A percentile compares a stretch with the other conserved stretches of the same genome.
phyloP scores from a whole-genome alignment of 1,140 invertebrate genomes.

The Lepeophtheirus salmonis region DNA sequence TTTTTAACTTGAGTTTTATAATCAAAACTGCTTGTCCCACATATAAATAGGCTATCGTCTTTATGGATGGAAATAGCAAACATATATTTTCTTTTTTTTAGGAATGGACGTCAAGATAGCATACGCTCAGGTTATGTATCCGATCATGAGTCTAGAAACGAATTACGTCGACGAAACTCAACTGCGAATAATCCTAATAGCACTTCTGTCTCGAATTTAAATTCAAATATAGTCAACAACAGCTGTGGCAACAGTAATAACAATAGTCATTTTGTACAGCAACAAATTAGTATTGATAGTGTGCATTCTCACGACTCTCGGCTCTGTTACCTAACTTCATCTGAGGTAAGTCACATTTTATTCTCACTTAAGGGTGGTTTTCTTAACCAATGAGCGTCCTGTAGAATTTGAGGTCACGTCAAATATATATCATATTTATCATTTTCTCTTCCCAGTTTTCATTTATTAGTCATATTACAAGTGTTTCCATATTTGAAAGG shows the following conservation, averaged over 20 bases:
- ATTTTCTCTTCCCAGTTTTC: no score
- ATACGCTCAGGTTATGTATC: constrained; percentile 69
- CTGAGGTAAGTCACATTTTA: constrained; percentile 55
- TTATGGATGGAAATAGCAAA: no score
- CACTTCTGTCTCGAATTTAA: neutral
- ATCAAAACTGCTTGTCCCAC: no score
- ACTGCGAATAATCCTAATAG: neutral
- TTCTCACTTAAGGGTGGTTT: neutral
- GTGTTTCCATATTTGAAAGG: no score
- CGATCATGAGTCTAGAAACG: constrained; percentile 50
- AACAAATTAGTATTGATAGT: constrained; percentile 11
- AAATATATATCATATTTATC: no score
- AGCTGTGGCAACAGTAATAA: neutral
- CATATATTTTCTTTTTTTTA: no score
- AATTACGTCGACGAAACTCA: neutral
- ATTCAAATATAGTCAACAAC: no score
- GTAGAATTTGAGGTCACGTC: neutral
- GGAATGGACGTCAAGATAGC: constrained; percentile 72
- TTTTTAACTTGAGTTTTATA: no score
- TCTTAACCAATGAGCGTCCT: constrained; percentile 6
- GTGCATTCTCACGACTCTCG: constrained; percentile 59
- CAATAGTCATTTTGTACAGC: neutral
- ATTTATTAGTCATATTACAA: no score
- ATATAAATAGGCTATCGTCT: no score
- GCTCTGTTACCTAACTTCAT: constrained; percentile 78